A percentile compares a stretch with the other conserved stretches of the same genome.
These are phyloP conservation scores for Vombatus ursinus DNA, from an alignment of 2,113 vertebrate genomes.

Conservation along the genomic window DNA sequence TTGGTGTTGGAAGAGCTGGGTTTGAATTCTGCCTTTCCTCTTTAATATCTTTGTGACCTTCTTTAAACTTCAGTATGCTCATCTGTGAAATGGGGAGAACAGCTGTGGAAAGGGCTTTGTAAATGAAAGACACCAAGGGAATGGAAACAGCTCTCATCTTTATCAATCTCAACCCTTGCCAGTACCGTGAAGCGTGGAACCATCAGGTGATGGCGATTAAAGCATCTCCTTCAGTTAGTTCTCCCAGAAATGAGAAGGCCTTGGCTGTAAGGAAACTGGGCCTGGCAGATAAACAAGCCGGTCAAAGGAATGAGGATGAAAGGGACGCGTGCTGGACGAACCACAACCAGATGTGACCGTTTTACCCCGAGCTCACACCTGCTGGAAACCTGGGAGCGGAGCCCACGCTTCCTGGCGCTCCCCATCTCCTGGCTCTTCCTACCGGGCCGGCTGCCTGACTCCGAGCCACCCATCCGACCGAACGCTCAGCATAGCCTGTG, in stretches of 20 bases:
- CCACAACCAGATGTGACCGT: slow-evolving; percentile 37
- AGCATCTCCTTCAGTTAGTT: background rate
- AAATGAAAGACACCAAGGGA: background rate
- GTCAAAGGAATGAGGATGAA: slow-evolving; percentile 2
- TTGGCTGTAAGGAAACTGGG: background rate
- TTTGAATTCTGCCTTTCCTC: background rate
- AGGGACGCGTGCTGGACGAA: slow-evolving; percentile 14
- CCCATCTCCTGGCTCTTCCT: background rate
- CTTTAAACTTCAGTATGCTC: background rate
- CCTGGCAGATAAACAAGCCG: background rate
- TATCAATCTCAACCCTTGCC: background rate
- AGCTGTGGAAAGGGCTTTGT: background rate
- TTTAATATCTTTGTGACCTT: background rate
- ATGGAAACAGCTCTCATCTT: background rate
- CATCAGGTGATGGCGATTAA: background rate
- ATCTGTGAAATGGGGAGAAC: background rate
- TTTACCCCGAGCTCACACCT: background rate
- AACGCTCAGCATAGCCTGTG: background rate
- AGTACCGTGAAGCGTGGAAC: background rate
- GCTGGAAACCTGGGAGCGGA: background rate
- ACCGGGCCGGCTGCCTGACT: background rate
- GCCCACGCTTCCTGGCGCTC: background rate
- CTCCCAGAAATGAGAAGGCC: background rate
- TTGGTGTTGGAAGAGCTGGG: background rate
- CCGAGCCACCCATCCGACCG: background rate